A percentile compares a stretch with the other conserved stretches of the same genome.
Evolutionary conservation across 2,797 vertebrate genomes (phyloP).

Genomic region (Pempheris klunzingeri): DNA sequence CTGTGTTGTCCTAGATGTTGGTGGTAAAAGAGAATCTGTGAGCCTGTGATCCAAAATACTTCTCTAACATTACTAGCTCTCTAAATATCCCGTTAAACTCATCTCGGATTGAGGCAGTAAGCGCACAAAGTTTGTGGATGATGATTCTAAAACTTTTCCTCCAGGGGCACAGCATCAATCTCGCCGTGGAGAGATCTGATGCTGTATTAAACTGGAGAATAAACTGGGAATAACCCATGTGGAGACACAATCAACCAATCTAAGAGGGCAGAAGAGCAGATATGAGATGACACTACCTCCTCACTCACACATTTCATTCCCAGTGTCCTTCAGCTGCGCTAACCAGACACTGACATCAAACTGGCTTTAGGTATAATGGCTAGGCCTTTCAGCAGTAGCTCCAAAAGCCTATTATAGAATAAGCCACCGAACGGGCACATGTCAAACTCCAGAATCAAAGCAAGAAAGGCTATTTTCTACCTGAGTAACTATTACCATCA

Average conservation of each 20-base stretch:
- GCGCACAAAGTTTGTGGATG: slow-evolving; percentile 47
- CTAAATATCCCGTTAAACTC: slow-evolving; percentile 53
- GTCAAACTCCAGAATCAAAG: slow-evolving; percentile 22
- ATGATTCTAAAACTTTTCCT: slow-evolving; percentile 56
- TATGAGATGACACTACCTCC: slow-evolving; percentile 40
- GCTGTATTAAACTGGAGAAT: slow-evolving; percentile 52
- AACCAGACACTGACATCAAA: slow-evolving; percentile 28
- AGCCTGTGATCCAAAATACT: slow-evolving; percentile 47
- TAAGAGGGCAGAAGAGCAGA: slow-evolving; percentile 40
- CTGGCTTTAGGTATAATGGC: slow-evolving; percentile 31
- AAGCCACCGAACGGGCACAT: neutral
- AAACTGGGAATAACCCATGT: slow-evolving; percentile 64
- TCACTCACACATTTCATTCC: slow-evolving; percentile 44
- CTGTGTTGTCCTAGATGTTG: slow-evolving; percentile 10
- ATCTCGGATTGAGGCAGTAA: slow-evolving; percentile 21
- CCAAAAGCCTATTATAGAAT: slow-evolving; percentile 8
- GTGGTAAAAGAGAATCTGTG: slow-evolving; percentile 30
- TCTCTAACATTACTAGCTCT: slow-evolving; percentile 50
- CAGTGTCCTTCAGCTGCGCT: slow-evolving; percentile 22
- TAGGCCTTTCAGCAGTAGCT: slow-evolving; percentile 10
- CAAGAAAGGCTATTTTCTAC: slow-evolving; percentile 19
- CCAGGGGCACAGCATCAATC: slow-evolving; percentile 47
- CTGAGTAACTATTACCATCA: neutral
- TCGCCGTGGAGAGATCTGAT: slow-evolving; percentile 31
- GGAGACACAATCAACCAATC: slow-evolving; percentile 59